phyloP scores from a whole-genome alignment of 2,797 vertebrate genomes.

The Anisognathus igniventris region DNA sequence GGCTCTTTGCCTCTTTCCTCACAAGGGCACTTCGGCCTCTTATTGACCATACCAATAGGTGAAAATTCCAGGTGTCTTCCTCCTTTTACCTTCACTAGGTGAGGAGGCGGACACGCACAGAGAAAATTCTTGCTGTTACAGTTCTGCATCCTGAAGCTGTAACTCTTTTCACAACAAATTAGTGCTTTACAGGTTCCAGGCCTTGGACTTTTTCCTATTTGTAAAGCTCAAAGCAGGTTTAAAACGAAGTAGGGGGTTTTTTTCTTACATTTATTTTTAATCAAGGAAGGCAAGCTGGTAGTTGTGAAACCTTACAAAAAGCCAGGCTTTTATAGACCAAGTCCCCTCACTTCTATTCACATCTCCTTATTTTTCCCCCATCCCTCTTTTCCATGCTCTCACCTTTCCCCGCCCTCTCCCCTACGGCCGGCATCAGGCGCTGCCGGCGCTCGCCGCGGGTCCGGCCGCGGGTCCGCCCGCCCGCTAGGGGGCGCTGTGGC shows the following conservation, averaged over 20 bases:
- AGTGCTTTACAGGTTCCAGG: not conserved
- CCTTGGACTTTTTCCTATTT: not conserved
- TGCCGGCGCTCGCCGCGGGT: not conserved
- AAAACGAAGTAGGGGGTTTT: not conserved
- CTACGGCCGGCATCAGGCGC: fast-evolving
- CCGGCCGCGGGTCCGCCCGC: not conserved
- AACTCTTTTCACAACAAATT: not conserved
- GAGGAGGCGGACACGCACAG: not conserved
- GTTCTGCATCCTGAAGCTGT: not conserved
- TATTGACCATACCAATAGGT: fast-evolving
- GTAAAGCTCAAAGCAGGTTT: not conserved
- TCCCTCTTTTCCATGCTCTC: not conserved
- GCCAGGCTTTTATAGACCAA: not conserved
- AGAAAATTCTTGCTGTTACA: not conserved
- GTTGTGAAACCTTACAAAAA: not conserved
- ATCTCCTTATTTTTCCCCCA: not conserved
- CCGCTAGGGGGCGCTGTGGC: not conserved
- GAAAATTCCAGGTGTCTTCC: not conserved
- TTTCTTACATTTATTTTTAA: not conserved
- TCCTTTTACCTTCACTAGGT: not conserved
- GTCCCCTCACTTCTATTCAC: too few relatives aligned
- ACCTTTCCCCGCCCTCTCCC: not conserved
- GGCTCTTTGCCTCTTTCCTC: not conserved
- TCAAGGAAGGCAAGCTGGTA: not conserved
- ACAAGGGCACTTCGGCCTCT: fast-evolving